A percentile compares a stretch with the other conserved stretches of the same genome.
Evolutionary conservation across 2,113 vertebrate genomes (phyloP).

Genomic region (Hydrochoerus hydrochaeris): DNA sequence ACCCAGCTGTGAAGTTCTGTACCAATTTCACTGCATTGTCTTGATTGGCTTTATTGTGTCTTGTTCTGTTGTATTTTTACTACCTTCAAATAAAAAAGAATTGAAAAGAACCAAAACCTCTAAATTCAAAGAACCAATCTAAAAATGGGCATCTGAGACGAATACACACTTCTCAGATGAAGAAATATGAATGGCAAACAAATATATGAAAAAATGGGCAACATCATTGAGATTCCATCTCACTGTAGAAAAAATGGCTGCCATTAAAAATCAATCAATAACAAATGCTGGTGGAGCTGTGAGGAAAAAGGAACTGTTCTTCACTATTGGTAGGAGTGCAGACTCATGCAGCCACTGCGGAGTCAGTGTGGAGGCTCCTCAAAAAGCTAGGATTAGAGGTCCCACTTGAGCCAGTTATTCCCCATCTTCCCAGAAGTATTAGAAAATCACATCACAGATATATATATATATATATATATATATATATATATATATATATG

Average conservation of each 20-base stretch:
- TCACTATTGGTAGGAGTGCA: background rate
- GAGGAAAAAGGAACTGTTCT: background rate
- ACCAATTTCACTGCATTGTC: too few relatives aligned
- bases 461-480: too few relatives aligned
- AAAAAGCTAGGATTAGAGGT: background rate
- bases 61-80: too few relatives aligned
- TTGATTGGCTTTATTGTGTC: too few relatives aligned
- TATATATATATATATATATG: too few relatives aligned
- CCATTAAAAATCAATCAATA: background rate
- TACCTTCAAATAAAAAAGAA: background rate
- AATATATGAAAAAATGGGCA: background rate
- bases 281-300: background rate
- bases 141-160: background rate
- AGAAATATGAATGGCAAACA: background rate
- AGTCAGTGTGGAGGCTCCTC: background rate
- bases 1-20: too few relatives aligned
- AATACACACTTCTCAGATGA: background rate
- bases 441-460: background rate
- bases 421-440: background rate
- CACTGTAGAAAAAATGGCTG: background rate
- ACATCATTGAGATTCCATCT: background rate
- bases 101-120: background rate
- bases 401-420: background rate
- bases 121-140: background rate
- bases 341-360: background rate